phyloP scores from a whole-genome alignment of 2,113 vertebrate species.

The Bos indicus region DNA sequence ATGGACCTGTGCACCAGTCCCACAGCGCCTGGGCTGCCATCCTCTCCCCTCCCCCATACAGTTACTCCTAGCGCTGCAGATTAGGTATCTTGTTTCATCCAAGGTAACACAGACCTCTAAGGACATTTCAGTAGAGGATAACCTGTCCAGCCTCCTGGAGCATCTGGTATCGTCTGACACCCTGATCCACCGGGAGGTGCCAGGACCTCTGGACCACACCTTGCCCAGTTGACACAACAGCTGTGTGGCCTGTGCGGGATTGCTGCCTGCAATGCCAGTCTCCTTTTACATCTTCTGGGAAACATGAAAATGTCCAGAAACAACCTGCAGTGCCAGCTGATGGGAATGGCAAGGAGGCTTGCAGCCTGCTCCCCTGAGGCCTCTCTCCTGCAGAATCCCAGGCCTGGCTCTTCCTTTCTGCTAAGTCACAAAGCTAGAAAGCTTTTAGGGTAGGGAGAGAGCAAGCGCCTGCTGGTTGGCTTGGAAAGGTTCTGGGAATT shows the following conservation, averaged over 20 bases:
- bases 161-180: neutral
- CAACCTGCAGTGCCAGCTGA: conserved; percentile 47
- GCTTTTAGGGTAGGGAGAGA: conserved; percentile 61
- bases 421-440: conserved; percentile 70
- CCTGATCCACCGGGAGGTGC: neutral
- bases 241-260: neutral
- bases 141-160: neutral
- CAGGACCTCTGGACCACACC: neutral
- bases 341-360: conserved; percentile 27
- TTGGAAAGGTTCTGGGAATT: conserved; percentile 84
- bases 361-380: neutral
- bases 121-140: neutral
- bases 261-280: neutral
- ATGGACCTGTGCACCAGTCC: neutral
- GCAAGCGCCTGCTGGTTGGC: conserved; percentile 78
- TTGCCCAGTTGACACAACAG: neutral
- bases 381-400: neutral
- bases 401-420: conserved; percentile 30
- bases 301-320: conserved; percentile 51
- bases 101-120: neutral
- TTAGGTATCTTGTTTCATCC: conserved; percentile 6
- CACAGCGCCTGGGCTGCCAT: neutral
- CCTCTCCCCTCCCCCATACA: neutral
- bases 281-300: neutral
- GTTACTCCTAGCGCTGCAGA: neutral